These are phyloP conservation scores for Mylabris sibirica DNA, from an alignment of 2,888 invertebrate genomes.

Conservation along the genomic window DNA sequence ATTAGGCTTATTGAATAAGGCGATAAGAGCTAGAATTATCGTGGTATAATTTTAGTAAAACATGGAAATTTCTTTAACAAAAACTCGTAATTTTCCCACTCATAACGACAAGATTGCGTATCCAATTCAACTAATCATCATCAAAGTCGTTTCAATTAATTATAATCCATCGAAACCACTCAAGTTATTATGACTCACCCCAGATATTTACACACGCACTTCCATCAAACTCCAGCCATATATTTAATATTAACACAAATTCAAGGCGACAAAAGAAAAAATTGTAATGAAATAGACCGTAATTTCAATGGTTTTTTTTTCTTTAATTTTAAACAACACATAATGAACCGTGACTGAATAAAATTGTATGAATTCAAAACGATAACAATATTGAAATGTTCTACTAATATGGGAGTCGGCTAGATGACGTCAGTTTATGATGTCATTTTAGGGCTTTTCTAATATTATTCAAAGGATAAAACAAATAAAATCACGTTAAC, in stretches of 20 bases:
- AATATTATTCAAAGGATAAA: background rate
- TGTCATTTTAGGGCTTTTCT: background rate
- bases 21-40: too few relatives aligned
- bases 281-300: slow-evolving; percentile 15
- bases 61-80: too few relatives aligned
- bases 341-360: slow-evolving; percentile 6
- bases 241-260: slow-evolving; percentile 5
- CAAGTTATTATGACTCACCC: slow-evolving; percentile 19
- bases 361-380: slow-evolving; percentile 7
- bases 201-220: slow-evolving; percentile 5
- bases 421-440: background rate
- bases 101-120: background rate
- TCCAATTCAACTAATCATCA: background rate
- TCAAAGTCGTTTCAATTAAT: slow-evolving; percentile 20
- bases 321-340: slow-evolving; percentile 6
- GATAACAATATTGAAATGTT: background rate
- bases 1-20: too few relatives aligned
- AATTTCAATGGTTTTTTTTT: slow-evolving; percentile 11
- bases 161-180: slow-evolving; percentile 22
- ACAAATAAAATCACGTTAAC: background rate
- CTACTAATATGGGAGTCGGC: background rate
- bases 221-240: slow-evolving; percentile 11
- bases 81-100: background rate
- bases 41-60: too few relatives aligned
- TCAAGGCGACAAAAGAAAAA: slow-evolving; percentile 12